These are phyloP conservation scores for Mellilla xanthometata DNA, from an alignment of 2,888 invertebrate genomes.

Conservation along the genomic window DNA sequence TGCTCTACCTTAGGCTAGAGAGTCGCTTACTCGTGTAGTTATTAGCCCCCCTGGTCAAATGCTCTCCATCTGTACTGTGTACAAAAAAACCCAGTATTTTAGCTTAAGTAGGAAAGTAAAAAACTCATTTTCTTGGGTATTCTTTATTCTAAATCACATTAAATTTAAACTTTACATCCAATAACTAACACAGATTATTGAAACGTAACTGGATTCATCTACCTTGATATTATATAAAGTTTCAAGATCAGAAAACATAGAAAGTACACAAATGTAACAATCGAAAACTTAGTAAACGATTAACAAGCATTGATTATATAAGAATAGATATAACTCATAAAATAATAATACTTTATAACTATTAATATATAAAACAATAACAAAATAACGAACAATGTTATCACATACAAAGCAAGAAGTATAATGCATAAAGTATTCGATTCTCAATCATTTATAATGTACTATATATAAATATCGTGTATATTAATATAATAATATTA, in stretches of 20 bases:
- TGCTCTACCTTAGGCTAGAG: no score
- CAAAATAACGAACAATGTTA: background rate
- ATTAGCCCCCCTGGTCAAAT: no score
- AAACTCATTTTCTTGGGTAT: background rate
- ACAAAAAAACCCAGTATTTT: no score
- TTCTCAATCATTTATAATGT: slow-evolving; percentile 1
- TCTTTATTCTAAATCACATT: slow-evolving; percentile 13
- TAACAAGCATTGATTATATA: slow-evolving; percentile 1
- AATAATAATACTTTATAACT: no score
- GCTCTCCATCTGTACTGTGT: no score
- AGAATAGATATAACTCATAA: no score
- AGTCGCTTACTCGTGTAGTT: no score
- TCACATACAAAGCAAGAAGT: background rate
- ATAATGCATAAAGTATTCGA: slow-evolving; percentile 2
- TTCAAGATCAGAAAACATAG: slow-evolving; percentile 1
- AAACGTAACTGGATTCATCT: slow-evolving; percentile 5
- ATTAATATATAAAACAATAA: slow-evolving; percentile 5
- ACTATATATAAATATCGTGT: background rate
- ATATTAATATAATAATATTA: background rate
- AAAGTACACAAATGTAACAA: background rate
- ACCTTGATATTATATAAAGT: slow-evolving; percentile 3
- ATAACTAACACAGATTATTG: slow-evolving; percentile 8
- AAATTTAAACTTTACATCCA: slow-evolving; percentile 1
- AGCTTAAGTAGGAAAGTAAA: background rate
- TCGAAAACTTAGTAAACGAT: background rate